Evolutionary conservation across 2,113 vertebrate genomes (phyloP), one percentile per base, ranked within the genome.

Genomic region (Sprattus sprattus): DNA sequence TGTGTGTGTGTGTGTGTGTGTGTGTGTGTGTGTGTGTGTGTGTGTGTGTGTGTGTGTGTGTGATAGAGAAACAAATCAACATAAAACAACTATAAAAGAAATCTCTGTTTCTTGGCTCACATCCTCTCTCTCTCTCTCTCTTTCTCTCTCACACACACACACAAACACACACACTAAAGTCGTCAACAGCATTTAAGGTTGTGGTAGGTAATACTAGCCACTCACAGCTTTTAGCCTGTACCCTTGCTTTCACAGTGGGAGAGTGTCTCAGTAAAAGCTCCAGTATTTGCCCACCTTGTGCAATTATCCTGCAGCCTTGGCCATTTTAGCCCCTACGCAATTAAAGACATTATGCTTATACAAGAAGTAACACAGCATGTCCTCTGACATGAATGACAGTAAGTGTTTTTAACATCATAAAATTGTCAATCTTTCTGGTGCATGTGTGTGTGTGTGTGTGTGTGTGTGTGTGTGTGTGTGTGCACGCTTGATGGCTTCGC

Each of bases 241-340:
- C 8, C 10, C 67, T 39, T 1, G 32, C 67, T 75, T 3, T 39
- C 71, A 15, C 71, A 78, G 71, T 78, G 13, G 71, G 71, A 78
- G 28, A 15, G 11, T 32, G 3, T 32, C 71, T 39, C 25, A 39
- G 11, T 78, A 78, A 78, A 78, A 78, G 71, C 71, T 15, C 10
- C 13, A 16, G 71, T 78, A 13, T 39, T 16, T 16, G 71, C 44
- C 71, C 71, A 78, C 71, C 64, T 16, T 78, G 1, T 67, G 54
- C 52, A 86, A 71, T 86, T 84, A 84, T 49, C 8, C 84, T 47
- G 67, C 28, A 32, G 86, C 54, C 81, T 57, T 85, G 44, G 52
- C 45, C n/a, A 52, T 82, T 87, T 85, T 50, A 84, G 20, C 83
- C 64, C 39, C 52, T 82, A 47, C 18, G 81, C 64, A 89, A 88